These are phyloP conservation scores for Apodemia duryi DNA, from an alignment of 2,888 invertebrate genomes.

Conservation along the genomic window DNA sequence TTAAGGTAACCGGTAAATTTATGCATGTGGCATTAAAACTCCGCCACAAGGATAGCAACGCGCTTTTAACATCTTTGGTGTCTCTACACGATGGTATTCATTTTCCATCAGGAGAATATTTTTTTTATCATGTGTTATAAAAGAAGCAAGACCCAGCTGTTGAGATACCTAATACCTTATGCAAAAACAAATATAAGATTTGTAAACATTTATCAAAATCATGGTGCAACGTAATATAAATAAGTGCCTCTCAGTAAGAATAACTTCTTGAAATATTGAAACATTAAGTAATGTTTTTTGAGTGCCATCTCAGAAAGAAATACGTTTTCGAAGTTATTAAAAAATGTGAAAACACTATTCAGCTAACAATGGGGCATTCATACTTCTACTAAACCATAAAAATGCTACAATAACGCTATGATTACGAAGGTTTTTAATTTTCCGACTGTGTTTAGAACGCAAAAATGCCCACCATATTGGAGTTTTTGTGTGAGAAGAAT, in stretches of 20 bases:
- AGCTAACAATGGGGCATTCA: slow-evolving; percentile 27
- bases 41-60: too few relatives aligned
- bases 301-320: neutral
- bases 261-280: slow-evolving; percentile 1
- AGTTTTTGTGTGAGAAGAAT: slow-evolving; percentile 58
- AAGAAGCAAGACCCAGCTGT: too few relatives aligned
- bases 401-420: slow-evolving; percentile 27
- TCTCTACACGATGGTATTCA: too few relatives aligned
- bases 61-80: too few relatives aligned
- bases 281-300: neutral
- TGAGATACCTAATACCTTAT: too few relatives aligned
- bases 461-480: slow-evolving; percentile 54
- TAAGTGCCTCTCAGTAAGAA: slow-evolving; percentile 1
- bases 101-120: too few relatives aligned
- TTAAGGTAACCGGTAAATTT: too few relatives aligned
- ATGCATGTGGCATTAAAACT: too few relatives aligned
- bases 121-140: too few relatives aligned
- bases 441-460: slow-evolving; percentile 37
- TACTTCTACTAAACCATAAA: slow-evolving; percentile 29
- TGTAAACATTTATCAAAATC: slow-evolving; percentile 2
- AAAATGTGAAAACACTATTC: slow-evolving; percentile 13
- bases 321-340: neutral
- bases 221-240: neutral
- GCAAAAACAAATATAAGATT: too few relatives aligned
- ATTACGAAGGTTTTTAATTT: slow-evolving; percentile 42